Evolutionary conservation across 2,797 vertebrate species (phyloP).

Genomic region (Lepilemur septentrionalis): DNA sequence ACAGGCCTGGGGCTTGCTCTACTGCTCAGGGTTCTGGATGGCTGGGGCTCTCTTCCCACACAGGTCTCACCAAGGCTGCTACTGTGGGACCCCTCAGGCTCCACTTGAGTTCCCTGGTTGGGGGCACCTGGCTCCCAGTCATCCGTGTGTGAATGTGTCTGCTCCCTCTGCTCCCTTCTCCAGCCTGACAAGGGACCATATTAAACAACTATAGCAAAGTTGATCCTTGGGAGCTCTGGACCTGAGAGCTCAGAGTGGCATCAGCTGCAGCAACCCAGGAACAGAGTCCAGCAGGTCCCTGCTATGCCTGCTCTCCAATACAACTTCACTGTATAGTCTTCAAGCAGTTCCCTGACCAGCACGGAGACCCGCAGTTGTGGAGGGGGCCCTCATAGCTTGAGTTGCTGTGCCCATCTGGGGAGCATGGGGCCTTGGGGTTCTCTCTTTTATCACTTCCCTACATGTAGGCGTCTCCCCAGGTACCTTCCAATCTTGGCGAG

Average conservation of each 20-base stretch:
- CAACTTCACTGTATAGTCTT: neutral
- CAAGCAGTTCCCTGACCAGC: neutral
- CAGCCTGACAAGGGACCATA: neutral
- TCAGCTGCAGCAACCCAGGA: neutral
- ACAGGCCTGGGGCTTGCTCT: neutral
- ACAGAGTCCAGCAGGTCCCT: neutral
- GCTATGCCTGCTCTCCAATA: neutral
- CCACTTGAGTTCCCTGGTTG: too few relatives aligned
- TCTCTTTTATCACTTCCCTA: neutral
- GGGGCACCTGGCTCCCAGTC: too few relatives aligned
- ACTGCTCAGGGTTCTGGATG: neutral
- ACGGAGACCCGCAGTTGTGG: fast-evolving
- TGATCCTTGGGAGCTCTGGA: neutral
- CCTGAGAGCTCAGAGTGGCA: neutral
- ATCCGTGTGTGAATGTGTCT: neutral
- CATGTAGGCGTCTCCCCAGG: neutral
- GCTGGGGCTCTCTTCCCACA: neutral
- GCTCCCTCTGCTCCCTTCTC: neutral
- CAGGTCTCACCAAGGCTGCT: neutral
- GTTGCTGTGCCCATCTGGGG: neutral
- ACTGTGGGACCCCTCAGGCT: neutral
- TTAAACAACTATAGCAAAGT: neutral
- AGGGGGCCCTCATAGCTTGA: neutral
- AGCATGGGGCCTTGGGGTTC: neutral
- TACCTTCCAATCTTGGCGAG: neutral